Evolutionary conservation across 2,888 invertebrate genomes (phyloP).

Genomic region (Prosopocoilus inquinatus): DNA sequence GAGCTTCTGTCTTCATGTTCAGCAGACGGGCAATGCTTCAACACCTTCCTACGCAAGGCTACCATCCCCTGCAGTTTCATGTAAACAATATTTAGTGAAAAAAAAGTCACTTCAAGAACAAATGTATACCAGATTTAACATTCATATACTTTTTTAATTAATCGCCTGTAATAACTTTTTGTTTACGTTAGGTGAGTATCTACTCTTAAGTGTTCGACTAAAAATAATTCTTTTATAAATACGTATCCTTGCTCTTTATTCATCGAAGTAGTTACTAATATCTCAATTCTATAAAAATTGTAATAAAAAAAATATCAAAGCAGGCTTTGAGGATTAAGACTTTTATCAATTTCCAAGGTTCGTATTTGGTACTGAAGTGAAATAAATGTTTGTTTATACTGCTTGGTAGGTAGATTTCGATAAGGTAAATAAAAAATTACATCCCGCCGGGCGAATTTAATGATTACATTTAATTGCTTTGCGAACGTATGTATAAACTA

Average conservation of each 20-base stretch:
- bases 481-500: background rate
- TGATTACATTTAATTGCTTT: background rate
- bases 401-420: too few species aligned
- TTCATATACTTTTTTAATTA: slow-evolving; percentile 12
- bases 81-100: slow-evolving; percentile 38
- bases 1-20: slow-evolving; percentile 34
- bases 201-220: background rate
- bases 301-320: too few species aligned
- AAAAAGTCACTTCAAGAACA: slow-evolving; percentile 32
- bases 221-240: too few species aligned
- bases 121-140: slow-evolving; percentile 16
- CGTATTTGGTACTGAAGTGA: too few species aligned
- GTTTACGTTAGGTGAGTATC: background rate
- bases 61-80: slow-evolving; percentile 33
- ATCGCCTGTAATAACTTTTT: slow-evolving; percentile 10
- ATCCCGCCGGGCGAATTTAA: too few species aligned
- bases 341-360: too few species aligned
- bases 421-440: too few species aligned
- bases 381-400: too few species aligned
- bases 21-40: slow-evolving; percentile 35
- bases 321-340: too few species aligned
- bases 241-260: too few species aligned
- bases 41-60: slow-evolving; percentile 40
- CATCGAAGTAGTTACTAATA: too few species aligned
- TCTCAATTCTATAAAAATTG: too few species aligned